Conservation (phyloP, 2,888 invertebrate genomes). For the Agrochola lychnidis region DNA sequence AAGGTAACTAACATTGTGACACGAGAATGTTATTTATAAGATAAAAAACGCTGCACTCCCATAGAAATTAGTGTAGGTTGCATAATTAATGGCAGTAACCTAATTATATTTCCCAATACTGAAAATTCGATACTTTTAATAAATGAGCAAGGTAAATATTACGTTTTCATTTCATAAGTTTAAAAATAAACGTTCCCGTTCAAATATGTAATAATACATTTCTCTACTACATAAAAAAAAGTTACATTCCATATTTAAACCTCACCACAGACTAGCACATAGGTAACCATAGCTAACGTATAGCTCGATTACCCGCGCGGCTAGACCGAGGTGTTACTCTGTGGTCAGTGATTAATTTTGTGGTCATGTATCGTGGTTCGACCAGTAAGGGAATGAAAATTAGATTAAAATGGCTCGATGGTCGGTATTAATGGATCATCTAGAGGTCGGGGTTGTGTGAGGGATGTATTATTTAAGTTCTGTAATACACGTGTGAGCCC, state of each 20-base stretch:
- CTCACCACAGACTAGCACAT: slow-evolving; percentile 31
- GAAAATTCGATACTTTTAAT: not conserved
- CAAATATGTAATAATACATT: not conserved
- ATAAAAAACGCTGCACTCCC: not conserved
- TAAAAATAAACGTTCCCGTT: not conserved
- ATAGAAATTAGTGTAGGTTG: not conserved
- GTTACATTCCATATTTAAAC: slow-evolving; percentile 8
- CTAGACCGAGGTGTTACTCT: slow-evolving; percentile 58
- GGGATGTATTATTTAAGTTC: not conserved
- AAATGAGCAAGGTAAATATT: too few relatives aligned
- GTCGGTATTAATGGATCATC: slow-evolving; percentile 41
- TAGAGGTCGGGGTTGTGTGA: not conserved
- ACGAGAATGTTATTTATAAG: too few relatives aligned
- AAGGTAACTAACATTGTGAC: too few relatives aligned
- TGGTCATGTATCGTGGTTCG: slow-evolving; percentile 63
- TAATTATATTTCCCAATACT: not conserved
- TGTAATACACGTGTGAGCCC: not conserved
- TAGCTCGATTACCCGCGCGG: slow-evolving; percentile 37
- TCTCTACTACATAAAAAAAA: slow-evolving; percentile 8
- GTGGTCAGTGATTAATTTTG: slow-evolving; percentile 66
- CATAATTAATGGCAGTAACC: not conserved
- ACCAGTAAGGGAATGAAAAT: slow-evolving; percentile 53
- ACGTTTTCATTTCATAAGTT: not conserved
- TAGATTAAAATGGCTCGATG: slow-evolving; percentile 57
- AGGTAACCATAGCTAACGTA: slow-evolving; percentile 19